Base-by-base conservation (phyloP, 2,797 vertebrate genomes). In the Macropus fuliginosus region DNA sequence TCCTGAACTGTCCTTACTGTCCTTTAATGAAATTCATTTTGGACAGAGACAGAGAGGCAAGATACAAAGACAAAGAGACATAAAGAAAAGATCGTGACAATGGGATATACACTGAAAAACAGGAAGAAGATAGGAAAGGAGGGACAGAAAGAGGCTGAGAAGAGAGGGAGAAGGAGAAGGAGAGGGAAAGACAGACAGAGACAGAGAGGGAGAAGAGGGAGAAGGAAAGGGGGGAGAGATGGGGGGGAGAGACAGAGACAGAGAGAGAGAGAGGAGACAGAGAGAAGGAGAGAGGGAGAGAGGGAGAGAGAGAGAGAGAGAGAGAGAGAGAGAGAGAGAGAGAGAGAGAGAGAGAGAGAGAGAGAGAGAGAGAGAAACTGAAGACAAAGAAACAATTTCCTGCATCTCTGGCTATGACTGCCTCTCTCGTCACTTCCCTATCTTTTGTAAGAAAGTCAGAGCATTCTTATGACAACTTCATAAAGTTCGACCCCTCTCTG, bases 21-120 rank as follows among this genome's bases (percentile, higher is more conserved):
- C 92, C 98, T 96, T 94, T 97, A 87, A 9, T 3, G 21, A 87
- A 46, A 87, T 87, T 87, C 40, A 46, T 87, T 87, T 92, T 94
- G 93, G 95, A 95, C 97, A 87, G 62, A 62, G 59, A 66, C 40
- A 18, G n/a, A 81, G 21, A 87, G 40, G 24, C 21, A 46, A 87
- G 74, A 46, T 27, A 24, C n/a, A 87, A 46, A 87, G 40, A 87
- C 74, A 46, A 87, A 46, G 74, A 87, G 40, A 46, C 62, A 5
- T 8, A 81, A 40, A 87, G 74, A 46, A 87, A 81, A 87, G 24
- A 46, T 46, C 27, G 74, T 50, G 40, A 87, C 74, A 87, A 27
- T 87, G 74, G 40, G 74, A 87, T 27, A 87, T 46, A 87, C 18
- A 12, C 24, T 46, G 40, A 46, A 87, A 46, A 87, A 87, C 40